phyloP scores from a whole-genome alignment of 2,113 vertebrate species.

The Seriola quinqueradiata region DNA sequence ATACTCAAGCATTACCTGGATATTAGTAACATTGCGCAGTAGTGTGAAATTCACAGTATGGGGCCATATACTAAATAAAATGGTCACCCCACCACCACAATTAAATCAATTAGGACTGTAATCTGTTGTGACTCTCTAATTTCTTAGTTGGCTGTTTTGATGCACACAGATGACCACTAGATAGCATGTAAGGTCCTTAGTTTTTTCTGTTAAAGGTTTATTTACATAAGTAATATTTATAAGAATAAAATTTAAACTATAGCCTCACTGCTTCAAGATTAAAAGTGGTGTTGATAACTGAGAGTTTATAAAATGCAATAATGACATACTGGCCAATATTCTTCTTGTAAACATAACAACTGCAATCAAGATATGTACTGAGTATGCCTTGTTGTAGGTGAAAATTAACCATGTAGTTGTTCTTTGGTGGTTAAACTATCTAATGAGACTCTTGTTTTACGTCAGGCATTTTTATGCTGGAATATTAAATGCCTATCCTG shows the following conservation, averaged over 20 bases:
- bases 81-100: background rate
- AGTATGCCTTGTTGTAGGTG: too few relatives aligned
- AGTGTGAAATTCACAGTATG: conserved; percentile 12
- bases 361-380: too few relatives aligned
- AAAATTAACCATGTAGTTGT: background rate
- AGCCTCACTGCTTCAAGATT: background rate
- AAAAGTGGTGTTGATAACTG: background rate
- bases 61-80: conserved; percentile 26
- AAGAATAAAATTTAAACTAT: background rate
- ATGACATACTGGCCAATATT: too few relatives aligned
- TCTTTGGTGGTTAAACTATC: background rate
- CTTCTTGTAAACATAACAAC: too few relatives aligned
- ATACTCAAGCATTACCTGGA: conserved; percentile 3
- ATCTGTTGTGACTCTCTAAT: background rate
- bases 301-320: too few relatives aligned
- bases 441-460: background rate
- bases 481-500: background rate
- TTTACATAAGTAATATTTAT: conserved; percentile 5
- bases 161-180: too few relatives aligned
- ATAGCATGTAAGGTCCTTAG: background rate
- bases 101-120: background rate
- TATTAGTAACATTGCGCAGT: background rate
- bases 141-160: background rate
- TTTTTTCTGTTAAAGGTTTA: background rate
- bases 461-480: background rate